Percentiles rank a stretch among this genome's conserved stretches.
Evolutionary conservation across 2,113 vertebrate genomes (phyloP).

Genomic region (Cottus gobio): DNA sequence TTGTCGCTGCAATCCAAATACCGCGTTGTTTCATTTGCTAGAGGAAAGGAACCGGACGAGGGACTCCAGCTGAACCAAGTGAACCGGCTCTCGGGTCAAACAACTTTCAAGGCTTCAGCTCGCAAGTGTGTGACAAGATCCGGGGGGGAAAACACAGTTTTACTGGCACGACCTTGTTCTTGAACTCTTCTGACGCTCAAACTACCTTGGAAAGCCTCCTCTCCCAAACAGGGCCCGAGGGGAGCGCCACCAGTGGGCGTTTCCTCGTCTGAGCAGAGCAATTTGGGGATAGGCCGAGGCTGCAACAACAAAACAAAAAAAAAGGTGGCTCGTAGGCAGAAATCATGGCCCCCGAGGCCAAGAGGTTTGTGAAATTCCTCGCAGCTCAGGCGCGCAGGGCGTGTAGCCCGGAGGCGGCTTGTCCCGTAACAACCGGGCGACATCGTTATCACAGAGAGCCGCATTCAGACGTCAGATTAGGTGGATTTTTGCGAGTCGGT

Average conservation of each 20-base stretch:
- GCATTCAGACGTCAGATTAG: conserved; percentile 29
- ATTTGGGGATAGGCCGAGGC: conserved; percentile 8
- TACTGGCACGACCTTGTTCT: conserved; percentile 23
- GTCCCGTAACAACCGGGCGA: conserved; percentile 19
- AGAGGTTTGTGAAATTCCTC: conserved; percentile 59
- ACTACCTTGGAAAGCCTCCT: conserved; percentile 34
- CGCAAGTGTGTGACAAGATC: conserved; percentile 10
- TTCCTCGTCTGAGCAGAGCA: neutral
- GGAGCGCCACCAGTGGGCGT: conserved; percentile 47
- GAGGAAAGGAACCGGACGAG: neutral
- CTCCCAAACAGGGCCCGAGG: conserved; percentile 3
- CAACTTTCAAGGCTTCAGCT: conserved; percentile 7
- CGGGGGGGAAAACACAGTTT: neutral
- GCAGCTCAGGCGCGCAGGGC: conserved; percentile 17
- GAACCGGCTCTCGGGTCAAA: conserved; percentile 13
- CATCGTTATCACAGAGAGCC: conserved; percentile 21
- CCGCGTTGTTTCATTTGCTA: neutral
- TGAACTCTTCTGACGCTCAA: neutral
- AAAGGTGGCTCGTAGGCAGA: conserved; percentile 33
- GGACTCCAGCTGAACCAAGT: neutral
- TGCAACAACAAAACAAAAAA: conserved; percentile 39
- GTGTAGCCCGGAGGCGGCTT: conserved; percentile 38
- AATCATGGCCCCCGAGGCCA: conserved; percentile 45
- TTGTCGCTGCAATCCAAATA: conserved; percentile 8
- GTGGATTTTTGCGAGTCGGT: conserved; percentile 44